Percentiles rank a stretch among this genome's conserved stretches.
Conservation (phyloP, 92 coral and sea anemone species). For the Muricea muricata region DNA sequence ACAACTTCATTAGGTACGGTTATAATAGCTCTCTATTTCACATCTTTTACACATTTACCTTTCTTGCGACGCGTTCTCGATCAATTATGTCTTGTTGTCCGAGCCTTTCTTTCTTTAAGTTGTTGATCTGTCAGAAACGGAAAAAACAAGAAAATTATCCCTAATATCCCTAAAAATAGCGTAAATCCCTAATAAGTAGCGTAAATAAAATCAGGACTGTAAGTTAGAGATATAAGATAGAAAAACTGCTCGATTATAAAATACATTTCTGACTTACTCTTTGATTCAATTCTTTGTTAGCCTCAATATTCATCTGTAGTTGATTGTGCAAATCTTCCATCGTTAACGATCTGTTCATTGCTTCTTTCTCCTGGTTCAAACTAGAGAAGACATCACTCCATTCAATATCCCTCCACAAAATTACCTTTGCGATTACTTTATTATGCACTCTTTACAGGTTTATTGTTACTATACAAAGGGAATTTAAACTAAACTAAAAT, state of each 20-base stretch:
- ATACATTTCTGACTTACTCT: constrained; percentile 51
- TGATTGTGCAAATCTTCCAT: constrained; percentile 89
- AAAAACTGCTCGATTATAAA: too few relatives aligned
- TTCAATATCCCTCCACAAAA: too few relatives aligned
- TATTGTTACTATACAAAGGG: too few relatives aligned
- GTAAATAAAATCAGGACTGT: too few relatives aligned
- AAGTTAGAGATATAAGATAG: too few relatives aligned
- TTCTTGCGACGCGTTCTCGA: constrained; percentile 84
- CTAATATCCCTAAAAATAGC: too few relatives aligned
- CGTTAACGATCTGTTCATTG: constrained; percentile 82
- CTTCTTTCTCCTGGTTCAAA: constrained; percentile 85
- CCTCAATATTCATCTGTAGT: constrained; percentile 88
- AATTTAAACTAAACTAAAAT: background rate
- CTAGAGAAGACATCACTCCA: constrained; percentile 31
- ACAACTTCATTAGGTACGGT: too few relatives aligned
- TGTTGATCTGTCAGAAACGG: constrained; percentile 66
- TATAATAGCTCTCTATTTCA: too few relatives aligned
- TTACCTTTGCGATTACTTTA: too few relatives aligned
- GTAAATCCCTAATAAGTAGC: too few relatives aligned
- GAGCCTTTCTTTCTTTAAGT: constrained; percentile 86
- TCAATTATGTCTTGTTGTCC: constrained; percentile 90
- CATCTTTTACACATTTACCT: constrained; percentile 67
- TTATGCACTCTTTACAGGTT: too few relatives aligned
- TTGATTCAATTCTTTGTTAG: constrained; percentile 90
- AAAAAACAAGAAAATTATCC: background rate